Conservation (phyloP, 2,113 vertebrate genomes). For the Heptranchias perlo region DNA sequence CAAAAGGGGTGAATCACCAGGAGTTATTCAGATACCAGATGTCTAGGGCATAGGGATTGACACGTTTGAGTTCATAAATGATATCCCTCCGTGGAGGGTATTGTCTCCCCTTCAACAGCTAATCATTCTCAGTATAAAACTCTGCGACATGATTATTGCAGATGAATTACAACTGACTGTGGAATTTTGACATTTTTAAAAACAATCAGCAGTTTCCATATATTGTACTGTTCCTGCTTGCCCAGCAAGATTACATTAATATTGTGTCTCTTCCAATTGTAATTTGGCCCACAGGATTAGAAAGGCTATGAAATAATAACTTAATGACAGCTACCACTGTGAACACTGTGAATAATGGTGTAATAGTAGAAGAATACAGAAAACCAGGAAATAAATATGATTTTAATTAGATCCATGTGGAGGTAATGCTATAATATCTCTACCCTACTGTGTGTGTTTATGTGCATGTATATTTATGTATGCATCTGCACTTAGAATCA, state of each 20-base stretch:
- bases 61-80: not conserved
- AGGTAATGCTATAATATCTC: not conserved
- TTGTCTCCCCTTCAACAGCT: not conserved
- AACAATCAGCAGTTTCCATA: not conserved
- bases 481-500: too few species aligned
- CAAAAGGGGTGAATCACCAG: not conserved
- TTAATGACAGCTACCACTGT: not conserved
- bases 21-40: not conserved
- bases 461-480: not conserved
- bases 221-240: not conserved
- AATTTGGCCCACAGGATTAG: not conserved
- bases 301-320: slow-evolving; percentile 9
- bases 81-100: not conserved
- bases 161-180: not conserved
- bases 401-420: not conserved
- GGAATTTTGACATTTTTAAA: not conserved
- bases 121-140: not conserved
- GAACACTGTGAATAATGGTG: not conserved
- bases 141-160: not conserved
- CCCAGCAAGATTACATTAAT: not conserved
- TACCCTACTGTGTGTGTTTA: not conserved
- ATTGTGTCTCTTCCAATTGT: not conserved
- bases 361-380: not conserved
- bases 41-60: not conserved
- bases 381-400: not conserved